Base-by-base conservation (phyloP, 1,140 invertebrate genomes). In the Cepaea nemoralis region DNA sequence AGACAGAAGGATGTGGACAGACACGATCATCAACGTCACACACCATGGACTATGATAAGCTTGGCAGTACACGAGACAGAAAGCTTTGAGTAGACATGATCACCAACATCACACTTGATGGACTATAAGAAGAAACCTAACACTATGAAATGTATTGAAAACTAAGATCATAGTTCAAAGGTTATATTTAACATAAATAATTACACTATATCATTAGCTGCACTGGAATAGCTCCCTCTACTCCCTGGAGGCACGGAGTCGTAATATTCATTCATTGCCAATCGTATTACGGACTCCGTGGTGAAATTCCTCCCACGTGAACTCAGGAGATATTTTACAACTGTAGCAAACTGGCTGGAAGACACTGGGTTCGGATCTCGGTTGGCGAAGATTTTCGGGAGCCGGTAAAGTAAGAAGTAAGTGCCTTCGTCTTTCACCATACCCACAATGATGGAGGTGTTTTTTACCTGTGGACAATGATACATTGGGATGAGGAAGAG, bases 401-500 rank as follows among this genome's bases (percentile, higher is more conserved):
- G 27, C 12, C 70, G 37, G 27, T 73, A 73, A 12, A 42, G 35
- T n/a, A 73, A 24, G 37, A 37, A 73, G 42, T 73, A 73, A 2
- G 33, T 73, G 2, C 70, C 70, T 42, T 73, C 70, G 27, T 73
- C 24, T 73, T 73, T 73, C 1, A 73, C 70, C 6, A 73, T 39
- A 42, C 70, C 70, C 12, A 24, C 42, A 8, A 73, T 39, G 6
- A 73, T 35, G 1, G 5, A 14, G 24, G 35, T 73, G 14, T 73
- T 73, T 27, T 42, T 73, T 12, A 73, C 35, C 70, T 73, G 70
- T 35, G n/a, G n/a, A n/a, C n/a, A n/a, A n/a, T n/a, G n/a, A n/a
- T n/a, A n/a, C n/a, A n/a, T n/a, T n/a, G n/a, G n/a, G n/a, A n/a
- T n/a, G n/a, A n/a, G n/a, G n/a, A n/a, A n/a, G n/a, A n/a, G n/a